Base-by-base conservation (phyloP, 2,797 vertebrate species). In the Chanos chanos region DNA sequence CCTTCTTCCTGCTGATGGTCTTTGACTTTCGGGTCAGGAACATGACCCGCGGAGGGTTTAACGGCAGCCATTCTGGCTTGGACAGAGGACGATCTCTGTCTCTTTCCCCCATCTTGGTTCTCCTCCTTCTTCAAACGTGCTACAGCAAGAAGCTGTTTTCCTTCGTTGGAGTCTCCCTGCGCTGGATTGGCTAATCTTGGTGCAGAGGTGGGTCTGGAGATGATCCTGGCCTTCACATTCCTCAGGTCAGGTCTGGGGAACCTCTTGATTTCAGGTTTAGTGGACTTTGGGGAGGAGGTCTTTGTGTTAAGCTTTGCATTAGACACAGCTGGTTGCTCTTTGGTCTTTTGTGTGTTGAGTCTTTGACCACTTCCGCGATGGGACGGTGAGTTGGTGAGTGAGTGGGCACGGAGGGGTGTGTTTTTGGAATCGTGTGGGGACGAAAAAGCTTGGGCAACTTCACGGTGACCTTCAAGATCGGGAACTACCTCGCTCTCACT, bases 241-340 rank as follows among this genome's bases (percentile, higher is more conserved):
- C 88, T 94, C 43, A 92, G 85, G 72, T 94, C 90, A 21, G 87
- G 85, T 79, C 83, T 92, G 19, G 90, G 88, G 59, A 89, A 89
- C 68, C 77, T 90, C 71, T 92, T 85, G 3, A 85, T 74, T 33
- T 90, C 80, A 0, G 63, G 47, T 78, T 84, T 90, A 61, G 58
- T 68, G n/a, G 71, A 57, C 39, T 74, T 69, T 10, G 5, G 8
- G 25, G 61, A 0, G 0, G 48, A 2, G 1, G 75, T 48, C 37
- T 66, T 76, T 1, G 34, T 7, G 12, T 15, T 9, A 30, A 28
- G 1, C 5, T 30, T 49, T n/a, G 56, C 13, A 15, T 63, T 7
- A 12, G 41, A 12, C 27, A 18, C 9, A 40, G 25, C 22, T 37
- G 34, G 8, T 65, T 47, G 64, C 56, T n/a, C 9, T 60, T 49